Percentiles rank a stretch among this genome's conserved stretches.
Conservation (phyloP, 1,140 invertebrate species). For the Solenopsis invicta region DNA sequence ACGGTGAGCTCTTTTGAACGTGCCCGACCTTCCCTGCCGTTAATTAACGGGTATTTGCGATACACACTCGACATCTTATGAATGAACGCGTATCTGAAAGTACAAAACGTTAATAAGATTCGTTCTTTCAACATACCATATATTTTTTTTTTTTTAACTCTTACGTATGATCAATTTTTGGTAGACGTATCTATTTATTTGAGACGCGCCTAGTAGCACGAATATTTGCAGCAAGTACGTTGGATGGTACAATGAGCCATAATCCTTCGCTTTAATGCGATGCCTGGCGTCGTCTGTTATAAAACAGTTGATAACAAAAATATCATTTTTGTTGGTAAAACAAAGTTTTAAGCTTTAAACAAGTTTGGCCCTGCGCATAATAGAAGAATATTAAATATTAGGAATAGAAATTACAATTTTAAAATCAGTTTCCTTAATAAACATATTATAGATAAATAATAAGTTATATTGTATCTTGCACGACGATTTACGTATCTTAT, state of each 20-base stretch:
- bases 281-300: too few relatives aligned
- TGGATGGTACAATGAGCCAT: neutral
- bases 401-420: too few relatives aligned
- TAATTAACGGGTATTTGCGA: constrained; percentile 3
- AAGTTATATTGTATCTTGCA: too few relatives aligned
- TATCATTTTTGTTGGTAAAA: too few relatives aligned
- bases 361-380: too few relatives aligned
- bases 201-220: neutral
- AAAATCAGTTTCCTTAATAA: too few relatives aligned
- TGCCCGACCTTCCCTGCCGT: neutral
- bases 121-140: neutral
- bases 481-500: too few relatives aligned
- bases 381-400: too few relatives aligned
- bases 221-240: neutral
- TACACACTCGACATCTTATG: neutral
- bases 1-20: neutral
- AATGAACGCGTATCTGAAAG: neutral
- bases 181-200: neutral
- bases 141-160: constrained; percentile 21
- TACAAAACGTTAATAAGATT: constrained; percentile 20
- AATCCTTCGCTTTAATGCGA: constrained; percentile 26
- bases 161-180: neutral
- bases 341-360: too few relatives aligned
- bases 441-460: too few relatives aligned
- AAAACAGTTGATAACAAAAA: too few relatives aligned